A percentile compares a stretch with the other conserved stretches of the same genome.
Conservation (phyloP, 1,140 invertebrate species). For the Zaprionus vittiger region DNA sequence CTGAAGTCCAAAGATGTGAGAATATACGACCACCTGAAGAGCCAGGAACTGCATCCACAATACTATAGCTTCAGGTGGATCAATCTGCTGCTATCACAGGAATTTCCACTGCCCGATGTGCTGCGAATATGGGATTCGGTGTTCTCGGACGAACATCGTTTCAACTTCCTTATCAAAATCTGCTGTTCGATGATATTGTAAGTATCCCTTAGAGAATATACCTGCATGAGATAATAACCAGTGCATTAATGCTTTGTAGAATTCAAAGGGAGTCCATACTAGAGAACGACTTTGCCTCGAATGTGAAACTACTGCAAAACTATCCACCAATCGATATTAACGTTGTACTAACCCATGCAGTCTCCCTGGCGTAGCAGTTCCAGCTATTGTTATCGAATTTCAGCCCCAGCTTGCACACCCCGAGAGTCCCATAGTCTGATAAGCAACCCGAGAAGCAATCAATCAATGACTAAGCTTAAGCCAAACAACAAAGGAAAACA, state of each 20-base stretch:
- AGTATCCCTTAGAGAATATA: constrained; percentile 79
- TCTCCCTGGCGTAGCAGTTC: constrained; percentile 59
- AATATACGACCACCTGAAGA: constrained; percentile 90
- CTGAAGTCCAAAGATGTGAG: constrained; percentile 91
- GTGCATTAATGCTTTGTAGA: constrained; percentile 85
- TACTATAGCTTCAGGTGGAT: constrained; percentile 95
- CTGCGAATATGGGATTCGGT: constrained; percentile 98
- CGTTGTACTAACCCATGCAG: constrained; percentile 74
- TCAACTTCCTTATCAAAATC: constrained; percentile 95
- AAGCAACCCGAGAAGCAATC: constrained; percentile 60
- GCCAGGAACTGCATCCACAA: constrained; percentile 95
- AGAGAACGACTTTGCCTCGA: constrained; percentile 94
- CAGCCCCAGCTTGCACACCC: constrained; percentile 26
- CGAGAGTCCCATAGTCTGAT: constrained; percentile 25
- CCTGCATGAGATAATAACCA: background rate
- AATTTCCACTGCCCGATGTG: constrained; percentile 98
- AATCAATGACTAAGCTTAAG: constrained; percentile 49
- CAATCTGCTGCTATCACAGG: constrained; percentile 97
- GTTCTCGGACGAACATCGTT: constrained; percentile 94
- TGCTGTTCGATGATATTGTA: constrained; percentile 99
- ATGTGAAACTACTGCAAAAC: constrained; percentile 96
- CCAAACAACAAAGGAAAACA: constrained; percentile 26
- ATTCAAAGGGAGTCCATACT: constrained; percentile 93
- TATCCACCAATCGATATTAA: constrained; percentile 91
- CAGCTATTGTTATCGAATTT: constrained; percentile 18